Conservation (phyloP, 2,113 vertebrate genomes). For the Microtus pennsylvanicus region DNA sequence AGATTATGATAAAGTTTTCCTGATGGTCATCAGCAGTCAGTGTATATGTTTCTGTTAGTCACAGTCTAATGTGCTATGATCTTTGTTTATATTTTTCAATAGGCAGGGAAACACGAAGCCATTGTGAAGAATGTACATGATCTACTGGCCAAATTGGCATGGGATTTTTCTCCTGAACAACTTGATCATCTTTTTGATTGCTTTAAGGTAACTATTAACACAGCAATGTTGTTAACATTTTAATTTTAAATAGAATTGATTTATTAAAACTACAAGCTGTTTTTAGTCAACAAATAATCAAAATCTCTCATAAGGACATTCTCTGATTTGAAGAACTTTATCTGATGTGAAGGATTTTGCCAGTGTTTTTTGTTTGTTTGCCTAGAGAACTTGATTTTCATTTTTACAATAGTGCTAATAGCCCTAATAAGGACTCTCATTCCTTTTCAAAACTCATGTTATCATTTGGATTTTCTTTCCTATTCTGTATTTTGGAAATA, state of each 20-base stretch:
- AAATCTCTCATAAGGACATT: conserved; percentile 17
- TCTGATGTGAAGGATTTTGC: background rate
- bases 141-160: conserved; percentile 97
- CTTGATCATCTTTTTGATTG: conserved; percentile 99
- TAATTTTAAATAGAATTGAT: conserved; percentile 44
- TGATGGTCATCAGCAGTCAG: background rate
- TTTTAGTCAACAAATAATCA: conserved; percentile 1
- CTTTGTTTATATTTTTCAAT: conserved; percentile 61
- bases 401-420: conserved; percentile 22
- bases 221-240: background rate
- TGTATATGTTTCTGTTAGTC: conserved; percentile 26
- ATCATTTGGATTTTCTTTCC: conserved; percentile 1
- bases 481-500: conserved; percentile 42
- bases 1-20: background rate
- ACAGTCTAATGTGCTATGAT: conserved; percentile 16
- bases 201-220: conserved; percentile 92
- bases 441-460: background rate
- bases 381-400: conserved; percentile 14
- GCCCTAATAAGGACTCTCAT: background rate
- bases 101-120: conserved; percentile 99
- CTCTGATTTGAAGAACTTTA: background rate
- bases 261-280: background rate
- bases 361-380: conserved; percentile 37
- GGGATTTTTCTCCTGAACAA: conserved; percentile 99
- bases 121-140: conserved; percentile 99